Base-by-base conservation (phyloP, 2,113 vertebrate genomes). In the Amphilophus citrinellus region DNA sequence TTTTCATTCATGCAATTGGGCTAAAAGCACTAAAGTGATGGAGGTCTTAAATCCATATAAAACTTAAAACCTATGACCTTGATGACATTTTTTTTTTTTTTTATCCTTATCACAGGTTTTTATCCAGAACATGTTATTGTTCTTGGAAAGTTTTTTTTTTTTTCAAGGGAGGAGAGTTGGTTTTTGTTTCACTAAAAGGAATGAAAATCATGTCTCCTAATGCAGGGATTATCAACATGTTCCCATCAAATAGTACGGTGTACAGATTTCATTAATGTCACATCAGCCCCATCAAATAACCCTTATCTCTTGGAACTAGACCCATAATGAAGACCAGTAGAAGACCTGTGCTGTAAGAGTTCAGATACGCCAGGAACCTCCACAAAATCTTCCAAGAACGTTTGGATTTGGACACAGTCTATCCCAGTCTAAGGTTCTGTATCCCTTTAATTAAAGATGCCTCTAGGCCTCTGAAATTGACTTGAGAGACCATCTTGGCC, bases 1-100 rank as follows among this genome's bases (percentile, higher is more conserved):
- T 84, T 81, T 62, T 3, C 6, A 3, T 17, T 8, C 30, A 47
- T 30, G 60, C 6, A 61, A 79, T 83, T 60, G 59, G 42, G 53
- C 82, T 75, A 61, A 84, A 53, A 85, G 68, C 76, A 22, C 1
- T 30, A 30, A 73, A 73, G 68, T 73, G 62, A 61, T 76, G 15
- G 4, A 14, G 56, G 4, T 27, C 24, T 14, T 47, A 42, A 11
- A 61, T 13, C 73, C 17, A 35, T 14, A 80, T 61, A n/a, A 83
- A 79, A 79, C 59, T 62, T 62, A 2, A 17, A 30, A 42, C 39
- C 10, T 27, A 44, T 37, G 53, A 79, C 27, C 66, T 32, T 53
- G 44, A 53, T 71, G 30, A 32, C 6, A 71, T 53, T 53, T 73
- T 73, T 53, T 53, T 24, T 7, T 61, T 0, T 30, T 60, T 58